Conservation (phyloP, 2,113 vertebrate species). For the Gallinago paraguaiae region DNA sequence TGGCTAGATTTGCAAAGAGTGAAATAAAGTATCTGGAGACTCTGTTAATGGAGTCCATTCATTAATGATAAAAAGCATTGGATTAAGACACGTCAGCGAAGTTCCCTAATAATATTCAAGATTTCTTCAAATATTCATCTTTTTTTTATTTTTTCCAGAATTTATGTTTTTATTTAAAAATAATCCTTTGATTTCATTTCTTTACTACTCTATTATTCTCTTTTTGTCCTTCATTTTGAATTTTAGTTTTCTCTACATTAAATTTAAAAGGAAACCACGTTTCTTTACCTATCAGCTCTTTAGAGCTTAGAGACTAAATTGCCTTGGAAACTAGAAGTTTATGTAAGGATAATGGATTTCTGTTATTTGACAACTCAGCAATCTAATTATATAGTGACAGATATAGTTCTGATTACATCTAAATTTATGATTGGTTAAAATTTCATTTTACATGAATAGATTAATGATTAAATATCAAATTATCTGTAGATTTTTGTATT, state of each 20-base stretch:
- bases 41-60: not conserved
- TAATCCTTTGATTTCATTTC: not conserved
- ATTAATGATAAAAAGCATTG: not conserved
- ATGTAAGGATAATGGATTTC: slow-evolving; percentile 38
- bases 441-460: slow-evolving; percentile 3
- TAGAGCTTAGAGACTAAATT: slow-evolving; percentile 43
- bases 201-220: not conserved
- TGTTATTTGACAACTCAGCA: slow-evolving; percentile 56
- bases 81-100: not conserved
- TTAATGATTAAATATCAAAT: slow-evolving; percentile 30
- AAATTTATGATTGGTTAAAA: slow-evolving; percentile 51
- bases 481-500: not conserved
- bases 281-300: slow-evolving; percentile 21
- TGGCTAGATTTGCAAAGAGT: not conserved
- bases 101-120: not conserved
- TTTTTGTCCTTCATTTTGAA: not conserved
- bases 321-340: slow-evolving; percentile 55
- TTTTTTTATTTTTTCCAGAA: not conserved
- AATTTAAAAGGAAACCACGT: not conserved
- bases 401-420: slow-evolving; percentile 31
- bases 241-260: not conserved
- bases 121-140: not conserved
- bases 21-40: not conserved
- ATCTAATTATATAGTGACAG: slow-evolving; percentile 25
- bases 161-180: not conserved